Percentiles rank a stretch among this genome's conserved stretches.
phyloP scores from a whole-genome alignment of 2,797 vertebrate genomes.

The Dromococcyx pavoninus region DNA sequence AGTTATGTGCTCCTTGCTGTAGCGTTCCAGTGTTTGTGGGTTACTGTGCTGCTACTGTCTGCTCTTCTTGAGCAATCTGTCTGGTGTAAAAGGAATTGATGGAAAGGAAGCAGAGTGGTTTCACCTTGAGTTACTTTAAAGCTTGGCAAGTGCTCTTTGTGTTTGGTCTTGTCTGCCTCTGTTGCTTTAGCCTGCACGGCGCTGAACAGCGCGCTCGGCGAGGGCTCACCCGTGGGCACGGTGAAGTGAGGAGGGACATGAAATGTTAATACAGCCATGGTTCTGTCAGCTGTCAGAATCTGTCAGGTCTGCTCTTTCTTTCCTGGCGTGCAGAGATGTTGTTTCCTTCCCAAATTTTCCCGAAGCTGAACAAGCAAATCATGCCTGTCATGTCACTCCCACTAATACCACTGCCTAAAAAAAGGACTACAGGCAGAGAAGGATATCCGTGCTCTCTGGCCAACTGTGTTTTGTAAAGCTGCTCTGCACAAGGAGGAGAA shows the following conservation, averaged over 20 bases:
- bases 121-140: background rate
- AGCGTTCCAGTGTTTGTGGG: background rate
- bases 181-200: fast-evolving
- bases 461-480: constrained; percentile 9
- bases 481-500: background rate
- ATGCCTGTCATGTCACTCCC: constrained; percentile 11
- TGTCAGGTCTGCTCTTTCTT: background rate
- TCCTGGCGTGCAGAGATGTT: background rate
- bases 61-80: background rate
- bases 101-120: background rate
- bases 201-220: fast-evolving
- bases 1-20: background rate
- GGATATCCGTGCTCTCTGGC: constrained; percentile 11
- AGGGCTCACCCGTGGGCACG: background rate
- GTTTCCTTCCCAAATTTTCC: background rate
- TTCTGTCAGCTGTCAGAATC: background rate
- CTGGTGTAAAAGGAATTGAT: background rate
- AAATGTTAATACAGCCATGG: background rate
- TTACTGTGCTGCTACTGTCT: background rate
- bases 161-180: background rate
- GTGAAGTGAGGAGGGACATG: background rate
- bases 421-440: background rate
- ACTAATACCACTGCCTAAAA: constrained; percentile 3
- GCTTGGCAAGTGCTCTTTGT: background rate
- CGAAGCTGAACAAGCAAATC: constrained; percentile 45